phyloP scores from a whole-genome alignment of 2,797 vertebrate species.

The Sandelia bainsii region DNA sequence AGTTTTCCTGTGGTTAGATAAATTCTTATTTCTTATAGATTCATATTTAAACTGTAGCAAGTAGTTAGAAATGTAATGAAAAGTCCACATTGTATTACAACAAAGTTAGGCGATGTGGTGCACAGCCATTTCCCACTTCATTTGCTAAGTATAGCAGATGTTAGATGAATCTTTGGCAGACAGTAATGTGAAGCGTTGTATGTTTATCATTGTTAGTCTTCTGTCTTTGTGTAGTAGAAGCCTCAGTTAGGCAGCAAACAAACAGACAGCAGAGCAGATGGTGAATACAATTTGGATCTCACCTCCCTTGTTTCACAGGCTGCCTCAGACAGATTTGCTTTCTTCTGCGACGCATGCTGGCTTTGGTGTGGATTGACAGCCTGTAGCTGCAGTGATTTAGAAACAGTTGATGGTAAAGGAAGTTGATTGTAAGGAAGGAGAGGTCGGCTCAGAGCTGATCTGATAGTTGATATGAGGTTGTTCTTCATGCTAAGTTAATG shows the following conservation, averaged over 20 bases:
- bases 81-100: constrained; percentile 2
- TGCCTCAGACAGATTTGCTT: constrained; percentile 37
- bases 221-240: constrained; percentile 42
- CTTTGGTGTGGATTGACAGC: constrained; percentile 28
- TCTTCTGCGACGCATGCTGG: constrained; percentile 1
- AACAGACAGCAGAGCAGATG: constrained; percentile 61
- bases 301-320: constrained; percentile 33
- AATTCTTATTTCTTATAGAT: too few relatives aligned
- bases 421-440: background rate
- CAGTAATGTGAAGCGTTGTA: constrained; percentile 19
- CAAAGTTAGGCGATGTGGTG: constrained; percentile 3
- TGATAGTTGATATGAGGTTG: constrained; percentile 38
- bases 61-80: background rate
- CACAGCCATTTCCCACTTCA: constrained; percentile 32
- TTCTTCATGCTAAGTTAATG: constrained; percentile 5
- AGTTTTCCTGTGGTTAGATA: background rate
- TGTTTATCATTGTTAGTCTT: constrained; percentile 48
- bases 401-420: constrained; percentile 24
- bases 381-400: constrained; percentile 14
- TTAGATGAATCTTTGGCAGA: constrained; percentile 52
- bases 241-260: constrained; percentile 41
- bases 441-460: constrained; percentile 23
- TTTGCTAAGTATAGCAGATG: constrained; percentile 17
- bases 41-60: background rate
- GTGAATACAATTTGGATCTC: constrained; percentile 49